Conservation (phyloP, 2,888 invertebrate species). For the Epistrophe grossulariae region DNA sequence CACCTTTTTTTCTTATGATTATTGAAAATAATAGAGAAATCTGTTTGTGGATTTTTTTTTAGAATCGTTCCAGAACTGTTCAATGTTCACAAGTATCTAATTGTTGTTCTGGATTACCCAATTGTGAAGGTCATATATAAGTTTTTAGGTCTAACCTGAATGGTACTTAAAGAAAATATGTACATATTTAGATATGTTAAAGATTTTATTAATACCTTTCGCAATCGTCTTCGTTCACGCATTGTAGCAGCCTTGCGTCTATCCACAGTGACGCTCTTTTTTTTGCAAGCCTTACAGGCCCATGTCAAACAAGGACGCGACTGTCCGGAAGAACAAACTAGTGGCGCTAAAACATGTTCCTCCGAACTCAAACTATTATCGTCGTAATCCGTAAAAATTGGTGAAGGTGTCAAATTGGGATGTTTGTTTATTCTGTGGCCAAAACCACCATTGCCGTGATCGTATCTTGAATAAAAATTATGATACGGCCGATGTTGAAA, state of each 20-base stretch:
- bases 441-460: slow-evolving; percentile 52
- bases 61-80: no score
- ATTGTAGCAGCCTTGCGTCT: slow-evolving; percentile 98
- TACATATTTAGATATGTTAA: no score
- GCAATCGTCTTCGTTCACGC: slow-evolving; percentile 94
- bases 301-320: slow-evolving; percentile 93
- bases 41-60: no score
- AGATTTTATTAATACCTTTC: slow-evolving; percentile 90
- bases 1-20: no score
- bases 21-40: no score
- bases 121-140: no score
- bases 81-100: no score
- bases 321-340: slow-evolving; percentile 84
- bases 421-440: slow-evolving; percentile 76
- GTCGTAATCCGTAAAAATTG: slow-evolving; percentile 83
- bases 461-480: slow-evolving; percentile 65
- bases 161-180: no score
- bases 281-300: slow-evolving; percentile 99
- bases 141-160: no score
- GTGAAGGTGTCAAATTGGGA: slow-evolving; percentile 80
- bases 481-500: slow-evolving; percentile 69
- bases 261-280: slow-evolving; percentile 97
- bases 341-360: slow-evolving; percentile 83
- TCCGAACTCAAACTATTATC: slow-evolving; percentile 83
- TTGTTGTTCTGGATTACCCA: no score